Evolutionary conservation across 2,797 vertebrate genomes (phyloP).

Genomic region (Brachyrhaphis roseni): DNA sequence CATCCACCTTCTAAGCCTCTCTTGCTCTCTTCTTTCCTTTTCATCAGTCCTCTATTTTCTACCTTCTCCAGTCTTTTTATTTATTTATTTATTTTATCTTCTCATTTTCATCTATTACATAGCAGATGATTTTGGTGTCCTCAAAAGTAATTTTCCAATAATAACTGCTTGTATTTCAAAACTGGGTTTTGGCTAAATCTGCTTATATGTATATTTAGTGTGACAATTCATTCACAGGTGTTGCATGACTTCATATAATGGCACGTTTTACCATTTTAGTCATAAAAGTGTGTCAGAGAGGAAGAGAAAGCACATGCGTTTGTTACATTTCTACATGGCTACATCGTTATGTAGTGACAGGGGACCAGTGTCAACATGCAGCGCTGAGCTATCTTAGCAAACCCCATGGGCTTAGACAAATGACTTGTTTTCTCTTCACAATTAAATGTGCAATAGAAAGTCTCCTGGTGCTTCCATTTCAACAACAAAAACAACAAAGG

Average conservation of each 20-base stretch:
- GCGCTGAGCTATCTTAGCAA: slow-evolving; percentile 62
- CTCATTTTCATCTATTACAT: slow-evolving; percentile 67
- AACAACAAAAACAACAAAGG: slow-evolving; percentile 19
- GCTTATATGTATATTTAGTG: slow-evolving; percentile 34
- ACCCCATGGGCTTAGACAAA: slow-evolving; percentile 66
- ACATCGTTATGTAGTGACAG: slow-evolving; percentile 64
- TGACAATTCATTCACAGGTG: slow-evolving; percentile 32
- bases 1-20: slow-evolving; percentile 74
- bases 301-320: slow-evolving; percentile 13
- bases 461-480: slow-evolving; percentile 48
- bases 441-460: slow-evolving; percentile 55
- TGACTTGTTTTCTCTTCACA: slow-evolving; percentile 57
- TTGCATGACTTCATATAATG: slow-evolving; percentile 20
- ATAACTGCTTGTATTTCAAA: slow-evolving; percentile 60
- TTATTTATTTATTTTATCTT: slow-evolving; percentile 56
- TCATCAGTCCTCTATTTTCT: slow-evolving; percentile 71
- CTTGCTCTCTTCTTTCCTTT: slow-evolving; percentile 62
- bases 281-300: slow-evolving; percentile 27
- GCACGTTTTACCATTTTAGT: not conserved
- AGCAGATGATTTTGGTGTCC: slow-evolving; percentile 39
- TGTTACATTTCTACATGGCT: slow-evolving; percentile 45
- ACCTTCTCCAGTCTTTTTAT: slow-evolving; percentile 51
- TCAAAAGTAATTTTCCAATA: slow-evolving; percentile 58
- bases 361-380: slow-evolving; percentile 62
- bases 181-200: slow-evolving; percentile 40